Evolutionary conservation across 2,797 vertebrate genomes (phyloP), one percentile per base, ranked within the genome.

Genomic region (Trematomus bernacchii): DNA sequence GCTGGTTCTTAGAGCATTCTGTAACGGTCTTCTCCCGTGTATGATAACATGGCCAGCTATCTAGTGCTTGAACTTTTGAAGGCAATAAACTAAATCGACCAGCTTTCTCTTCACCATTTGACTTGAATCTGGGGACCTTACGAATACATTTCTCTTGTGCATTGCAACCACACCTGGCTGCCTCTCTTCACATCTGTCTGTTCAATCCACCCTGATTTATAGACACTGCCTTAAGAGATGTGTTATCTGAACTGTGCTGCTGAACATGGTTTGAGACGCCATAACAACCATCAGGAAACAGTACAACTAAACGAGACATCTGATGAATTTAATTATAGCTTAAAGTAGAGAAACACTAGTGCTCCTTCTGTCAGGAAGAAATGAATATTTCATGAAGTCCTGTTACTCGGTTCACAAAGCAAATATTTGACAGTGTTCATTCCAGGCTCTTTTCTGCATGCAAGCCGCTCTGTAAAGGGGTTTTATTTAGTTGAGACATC

Each of bases 241-340:
- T 12, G 47, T 58, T 18, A 54, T 23, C 51, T 51, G 6, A 57
- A 27, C 15, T 53, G 64, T 44, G 27, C 61, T 42, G n/a, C 51
- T 65, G 53, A 43, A 71, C 33, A 63, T 47, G 71, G 67, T 64
- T 78, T 59, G 21, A 48, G 18, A 42, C 60, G 54, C 52, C 23
- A 40, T 71, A 72, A 30, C 66, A 72, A 68, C 76, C 48, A 70
- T 21, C 3, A 9, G 15, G 51, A 27, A 43, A 58, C 27, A 4
- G 27, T 3, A 3, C 3, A 27, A 27, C 3, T 65, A 52, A 72
- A 77, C 46, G 52, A 64, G 42, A 71, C 73, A 69, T 63, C 51
- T 42, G 62, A 79, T 69, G 30, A 85, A 77, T 59, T 75, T 73
- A 71, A 82, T 87, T 73, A 75, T 6, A 51, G 44, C 53, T 54